Percentiles rank a stretch among this genome's conserved stretches.
phyloP scores from a whole-genome alignment of 2,113 vertebrate species.

The Triplophysa rosa region DNA sequence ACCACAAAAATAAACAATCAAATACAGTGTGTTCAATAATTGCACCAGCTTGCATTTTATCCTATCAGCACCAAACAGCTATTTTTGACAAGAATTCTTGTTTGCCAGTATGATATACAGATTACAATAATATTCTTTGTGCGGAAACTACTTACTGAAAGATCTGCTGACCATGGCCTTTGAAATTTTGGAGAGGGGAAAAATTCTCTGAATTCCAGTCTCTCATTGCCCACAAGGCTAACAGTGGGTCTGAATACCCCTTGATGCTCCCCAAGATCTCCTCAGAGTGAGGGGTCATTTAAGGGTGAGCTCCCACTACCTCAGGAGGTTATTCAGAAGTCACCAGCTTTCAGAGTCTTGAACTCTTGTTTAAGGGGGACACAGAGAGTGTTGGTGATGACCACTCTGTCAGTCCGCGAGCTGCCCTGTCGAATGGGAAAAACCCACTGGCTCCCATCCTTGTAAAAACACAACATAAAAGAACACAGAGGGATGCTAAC shows the following conservation, averaged over 20 bases:
- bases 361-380: slow-evolving; percentile 70
- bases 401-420: slow-evolving; percentile 59
- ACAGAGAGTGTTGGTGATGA: slow-evolving; percentile 73
- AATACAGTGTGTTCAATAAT: background rate
- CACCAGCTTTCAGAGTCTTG: slow-evolving; percentile 73
- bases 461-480: slow-evolving; percentile 76
- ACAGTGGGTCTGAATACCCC: slow-evolving; percentile 68
- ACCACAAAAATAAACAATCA: background rate
- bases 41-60: background rate
- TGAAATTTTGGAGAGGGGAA: slow-evolving; percentile 31
- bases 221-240: slow-evolving; percentile 41
- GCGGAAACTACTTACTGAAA: slow-evolving; percentile 27
- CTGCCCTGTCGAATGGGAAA: slow-evolving; percentile 49
- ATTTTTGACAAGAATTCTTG: background rate
- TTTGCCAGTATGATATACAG: background rate
- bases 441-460: slow-evolving; percentile 62
- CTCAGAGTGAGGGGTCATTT: slow-evolving; percentile 74
- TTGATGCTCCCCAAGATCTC: slow-evolving; percentile 68
- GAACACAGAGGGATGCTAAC: slow-evolving; percentile 78
- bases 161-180: slow-evolving; percentile 28
- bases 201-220: slow-evolving; percentile 55
- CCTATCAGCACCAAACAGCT: background rate
- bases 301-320: slow-evolving; percentile 78
- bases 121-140: slow-evolving; percentile 12
- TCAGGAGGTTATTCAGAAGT: slow-evolving; percentile 81